Evolutionary conservation across 2,797 vertebrate species (phyloP), one percentile per base, ranked within the genome.

Genomic region (Loriculus beryllinus): DNA sequence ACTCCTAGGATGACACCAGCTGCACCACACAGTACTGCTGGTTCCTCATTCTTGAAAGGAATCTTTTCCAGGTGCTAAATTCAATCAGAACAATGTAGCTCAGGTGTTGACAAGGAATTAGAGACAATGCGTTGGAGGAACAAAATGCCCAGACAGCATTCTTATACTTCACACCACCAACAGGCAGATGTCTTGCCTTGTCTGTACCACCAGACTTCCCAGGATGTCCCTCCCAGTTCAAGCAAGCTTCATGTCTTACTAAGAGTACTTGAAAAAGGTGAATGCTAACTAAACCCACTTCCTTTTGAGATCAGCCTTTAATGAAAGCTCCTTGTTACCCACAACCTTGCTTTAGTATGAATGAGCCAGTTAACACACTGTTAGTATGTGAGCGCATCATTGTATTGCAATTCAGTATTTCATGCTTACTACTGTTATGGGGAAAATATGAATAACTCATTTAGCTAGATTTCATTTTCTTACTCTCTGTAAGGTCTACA

Each of bases 1-100:
- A 70, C 82, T 91, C 76, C 77, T 79, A 90, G 82, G 77, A 90
- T 82, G 74, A 84, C 60, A 95, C 72, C 89, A 95, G 89, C 72
- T 94, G 90, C 33, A 87, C 78, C 43, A 39, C 10, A 2, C 10
- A 39, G 49, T 85, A 63, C 69, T 86, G 79, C 54, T 92, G 65
- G 69, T 72, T 92, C 45, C 37, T 79, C 6, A 6, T 28, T 77
- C 67, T 54, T 70, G 42, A 90, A 75, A 78, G 49, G 51, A 83
- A 14, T 56, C 59, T 57, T 69, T 78, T 64, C 67, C 63, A 94
- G 82, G 74, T 91, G 77, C 54, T 56, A 92, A 81, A 82, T 77
- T 19, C 49, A 69, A 63, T 79, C 69, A 90, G 62, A 89, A 47
- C 63, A 74, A 81, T 11, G 79, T n/a, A 90, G 26, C 47, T 63